Base-by-base conservation (phyloP, 2,888 invertebrate genomes). In the Sphinx pinastri region DNA sequence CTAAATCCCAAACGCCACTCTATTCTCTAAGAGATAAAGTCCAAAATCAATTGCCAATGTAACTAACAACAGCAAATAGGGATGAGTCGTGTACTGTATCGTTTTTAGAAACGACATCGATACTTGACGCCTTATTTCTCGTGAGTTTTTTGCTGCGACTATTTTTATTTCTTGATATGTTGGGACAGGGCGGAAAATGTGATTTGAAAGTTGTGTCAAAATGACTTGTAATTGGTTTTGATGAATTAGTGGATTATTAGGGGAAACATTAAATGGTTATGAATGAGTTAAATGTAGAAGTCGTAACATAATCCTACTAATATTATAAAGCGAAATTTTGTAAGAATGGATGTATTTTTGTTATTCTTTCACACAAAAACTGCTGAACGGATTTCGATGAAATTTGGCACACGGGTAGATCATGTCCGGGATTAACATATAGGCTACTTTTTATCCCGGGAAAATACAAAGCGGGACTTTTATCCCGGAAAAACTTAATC, bases 101-200 rank as follows among this genome's bases (percentile, higher is more conserved):
- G 81, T 81, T 84, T 88, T 87, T 82, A 81, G 82, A 81, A 81
- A 73, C 77, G 88, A 85, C 86, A 88, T 87, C 84, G 90, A 89
- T 88, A 89, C 87, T 84, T 83, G 85, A 88, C 82, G 87, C 84
- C 78, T 81, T 79, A 80, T 83, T 85, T 84, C 81, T 81, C 82
- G 78, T 84, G 84, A 75, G 81, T 84, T 87, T 84, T 84, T 84
- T 80, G 77, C 74, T 71, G 63, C 12, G 67, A 59, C 76, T 83
- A 82, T 79, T 83, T 83, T 81, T 77, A 74, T 77, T 76, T 78
- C 76, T 57, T 63, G 63, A 63, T 54, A 59, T 69, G 71, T 70
- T 72, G 72, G 72, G 71, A 68, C 51, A 57, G 51, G 25, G 47
- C 47, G 69, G 72, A 52, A 51, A 47, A 71, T 67, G 57, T 69